Evolutionary conservation across 2,797 vertebrate species (phyloP), one percentile per base, ranked within the genome.

Genomic region (Chaunax sp.): DNA sequence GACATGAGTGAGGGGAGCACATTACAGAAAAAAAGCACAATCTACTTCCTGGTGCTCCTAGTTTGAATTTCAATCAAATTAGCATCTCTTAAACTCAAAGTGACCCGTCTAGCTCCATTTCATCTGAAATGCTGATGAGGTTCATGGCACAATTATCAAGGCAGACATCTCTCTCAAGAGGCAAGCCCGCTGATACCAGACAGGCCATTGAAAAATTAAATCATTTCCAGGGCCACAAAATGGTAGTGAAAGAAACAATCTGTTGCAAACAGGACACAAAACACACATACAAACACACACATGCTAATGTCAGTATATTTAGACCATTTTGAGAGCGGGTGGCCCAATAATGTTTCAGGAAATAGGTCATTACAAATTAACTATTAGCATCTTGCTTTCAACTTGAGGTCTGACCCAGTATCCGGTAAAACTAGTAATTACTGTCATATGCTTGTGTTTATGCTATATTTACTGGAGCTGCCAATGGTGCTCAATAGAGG

Each of bases 41-140:
- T 92, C 85, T 87, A 91, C 87, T 91, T 93, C 82, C 86, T 81
- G 78, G 86, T 86, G 90, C 90, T 92, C 87, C 89, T 89, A 82
- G 90, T 92, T 91, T 90, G 91, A 93, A 92, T 93, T 92, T 92
- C 90, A 91, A 93, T 92, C 90, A 87, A 92, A 92, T 93, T 92
- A 92, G 84, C 75, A 81, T 90, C 89, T 89, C 87, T 91, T 92
- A 91, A 93, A 92, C 92, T 91, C 89, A 88, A 88, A 91, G 87
- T 93, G 92, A 93, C 91, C 92, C 87, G 86, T 91, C 88, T 90
- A 86, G 89, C 87, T 90, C 86, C 85, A 92, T 92, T 93, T 92
- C 85, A 90, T 91, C 87, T 91, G 90, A 89, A 92, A 91, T 89
- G 87, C 89, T 92, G 90, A 92, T 92, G 90, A 91, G 90, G 91